These are phyloP conservation scores for Elysia crispata DNA, from an alignment of 2,888 invertebrate species.

Conservation along the genomic window DNA sequence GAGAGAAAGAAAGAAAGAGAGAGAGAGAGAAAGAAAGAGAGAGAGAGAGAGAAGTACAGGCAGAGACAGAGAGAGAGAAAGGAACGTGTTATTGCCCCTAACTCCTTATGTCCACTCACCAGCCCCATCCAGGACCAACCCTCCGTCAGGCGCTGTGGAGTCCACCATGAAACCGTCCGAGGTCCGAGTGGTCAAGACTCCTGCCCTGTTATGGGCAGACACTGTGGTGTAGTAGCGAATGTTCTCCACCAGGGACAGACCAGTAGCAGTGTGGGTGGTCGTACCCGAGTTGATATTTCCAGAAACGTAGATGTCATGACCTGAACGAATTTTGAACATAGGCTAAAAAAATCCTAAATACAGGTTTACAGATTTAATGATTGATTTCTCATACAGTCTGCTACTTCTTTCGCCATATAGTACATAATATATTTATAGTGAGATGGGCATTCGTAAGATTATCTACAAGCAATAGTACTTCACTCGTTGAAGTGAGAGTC, in stretches of 20 bases:
- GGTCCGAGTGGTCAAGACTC: conserved; percentile 32
- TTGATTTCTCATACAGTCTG: no score
- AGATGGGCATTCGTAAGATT: no score
- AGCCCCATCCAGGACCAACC: conserved; percentile 40
- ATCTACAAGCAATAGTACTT: no score
- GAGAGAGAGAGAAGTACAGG: background rate
- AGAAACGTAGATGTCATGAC: conserved; percentile 21
- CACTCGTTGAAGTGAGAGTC: no score
- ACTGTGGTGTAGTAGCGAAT: conserved; percentile 45
- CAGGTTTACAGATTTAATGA: no score
- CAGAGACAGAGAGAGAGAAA: background rate
- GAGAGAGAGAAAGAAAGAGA: background rate
- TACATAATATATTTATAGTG: no score
- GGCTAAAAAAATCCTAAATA: no score
- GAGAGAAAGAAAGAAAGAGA: background rate
- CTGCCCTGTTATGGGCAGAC: conserved; percentile 24
- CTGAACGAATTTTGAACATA: background rate
- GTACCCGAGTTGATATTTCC: background rate
- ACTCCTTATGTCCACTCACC: conserved; percentile 25
- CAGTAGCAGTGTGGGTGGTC: conserved; percentile 17
- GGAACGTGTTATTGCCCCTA: background rate
- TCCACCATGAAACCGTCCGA: conserved; percentile 48
- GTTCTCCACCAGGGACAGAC: conserved; percentile 41
- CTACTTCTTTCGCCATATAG: no score
- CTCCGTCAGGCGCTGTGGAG: conserved; percentile 20